Conservation (phyloP, 2,888 invertebrate genomes). For the Bruchidius siliquastri region DNA sequence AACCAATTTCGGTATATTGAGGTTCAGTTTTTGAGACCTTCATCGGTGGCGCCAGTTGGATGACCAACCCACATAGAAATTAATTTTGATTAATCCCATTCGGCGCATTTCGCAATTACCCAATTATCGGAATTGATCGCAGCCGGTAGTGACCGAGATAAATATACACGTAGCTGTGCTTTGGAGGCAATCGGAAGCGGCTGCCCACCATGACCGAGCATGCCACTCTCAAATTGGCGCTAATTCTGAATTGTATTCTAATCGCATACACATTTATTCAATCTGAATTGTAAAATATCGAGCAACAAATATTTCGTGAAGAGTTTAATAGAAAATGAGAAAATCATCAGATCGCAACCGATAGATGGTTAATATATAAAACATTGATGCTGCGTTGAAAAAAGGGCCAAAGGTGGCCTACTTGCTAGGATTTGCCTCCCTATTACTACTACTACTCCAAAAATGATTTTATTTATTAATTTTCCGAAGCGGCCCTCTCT, state of each 20-base stretch:
- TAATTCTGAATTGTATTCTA: neutral
- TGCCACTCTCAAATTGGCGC: neutral
- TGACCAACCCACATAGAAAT: neutral
- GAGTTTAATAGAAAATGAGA: too few species aligned
- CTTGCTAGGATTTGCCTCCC: too few species aligned
- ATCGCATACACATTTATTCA: neutral
- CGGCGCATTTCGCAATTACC: neutral
- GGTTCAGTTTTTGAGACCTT: neutral
- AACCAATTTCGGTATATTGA: too few species aligned
- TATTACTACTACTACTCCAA: too few species aligned
- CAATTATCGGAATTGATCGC: neutral
- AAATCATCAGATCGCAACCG: too few species aligned
- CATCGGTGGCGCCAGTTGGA: neutral
- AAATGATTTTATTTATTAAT: too few species aligned
- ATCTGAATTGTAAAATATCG: neutral
- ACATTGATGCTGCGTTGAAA: too few species aligned
- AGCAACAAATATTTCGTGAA: too few species aligned
- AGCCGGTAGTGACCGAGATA: neutral
- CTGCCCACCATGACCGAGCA: neutral
- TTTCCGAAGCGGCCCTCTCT: too few species aligned
- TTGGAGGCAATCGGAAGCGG: neutral
- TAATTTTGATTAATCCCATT: neutral
- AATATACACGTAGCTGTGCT: neutral
- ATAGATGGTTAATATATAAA: too few species aligned
- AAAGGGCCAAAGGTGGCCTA: too few species aligned